A percentile compares a stretch with the other conserved stretches of the same genome.
These are phyloP conservation scores for Mylabris phalerata DNA, from an alignment of 1,140 invertebrate genomes.

Conservation along the genomic window DNA sequence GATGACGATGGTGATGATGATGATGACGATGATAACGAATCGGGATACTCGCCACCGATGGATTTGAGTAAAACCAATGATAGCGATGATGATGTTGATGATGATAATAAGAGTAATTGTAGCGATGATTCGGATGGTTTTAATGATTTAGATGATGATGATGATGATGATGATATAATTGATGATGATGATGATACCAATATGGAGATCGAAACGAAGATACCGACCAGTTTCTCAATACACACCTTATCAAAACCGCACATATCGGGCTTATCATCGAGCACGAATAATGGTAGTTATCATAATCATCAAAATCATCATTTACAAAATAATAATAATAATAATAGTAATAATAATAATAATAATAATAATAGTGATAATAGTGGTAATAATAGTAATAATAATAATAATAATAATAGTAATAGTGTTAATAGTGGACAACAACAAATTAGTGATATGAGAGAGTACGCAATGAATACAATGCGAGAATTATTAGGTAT, in stretches of 20 bases:
- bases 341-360: too few relatives aligned
- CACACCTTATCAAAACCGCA: slow-evolving; percentile 40
- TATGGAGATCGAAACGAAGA: slow-evolving; percentile 33
- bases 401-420: too few relatives aligned
- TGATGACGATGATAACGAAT: slow-evolving; percentile 10
- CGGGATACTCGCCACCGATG: slow-evolving; percentile 33
- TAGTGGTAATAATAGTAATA: too few relatives aligned
- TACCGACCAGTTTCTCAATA: slow-evolving; percentile 40
- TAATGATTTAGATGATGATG: slow-evolving; percentile 25
- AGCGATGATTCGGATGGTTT: slow-evolving; percentile 27
- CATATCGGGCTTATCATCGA: slow-evolving; percentile 1
- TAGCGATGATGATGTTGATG: slow-evolving; percentile 8
- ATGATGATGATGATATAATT: slow-evolving; percentile 21
- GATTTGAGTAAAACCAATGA: slow-evolving; percentile 31
- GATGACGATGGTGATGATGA: too few relatives aligned
- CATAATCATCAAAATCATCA: too few relatives aligned
- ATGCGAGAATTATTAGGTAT: slow-evolving; percentile 68
- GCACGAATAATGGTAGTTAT: not conserved
- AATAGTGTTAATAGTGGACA: not conserved
- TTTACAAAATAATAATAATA: too few relatives aligned
- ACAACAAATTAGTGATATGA: slow-evolving; percentile 43
- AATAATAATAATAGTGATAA: too few relatives aligned
- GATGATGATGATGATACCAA: slow-evolving; percentile 26
- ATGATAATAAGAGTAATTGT: not conserved
- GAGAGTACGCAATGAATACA: slow-evolving; percentile 66